Evolutionary conservation across 2,113 vertebrate genomes (phyloP), one percentile per base, ranked within the genome.

Genomic region (Oncorhynchus masou): DNA sequence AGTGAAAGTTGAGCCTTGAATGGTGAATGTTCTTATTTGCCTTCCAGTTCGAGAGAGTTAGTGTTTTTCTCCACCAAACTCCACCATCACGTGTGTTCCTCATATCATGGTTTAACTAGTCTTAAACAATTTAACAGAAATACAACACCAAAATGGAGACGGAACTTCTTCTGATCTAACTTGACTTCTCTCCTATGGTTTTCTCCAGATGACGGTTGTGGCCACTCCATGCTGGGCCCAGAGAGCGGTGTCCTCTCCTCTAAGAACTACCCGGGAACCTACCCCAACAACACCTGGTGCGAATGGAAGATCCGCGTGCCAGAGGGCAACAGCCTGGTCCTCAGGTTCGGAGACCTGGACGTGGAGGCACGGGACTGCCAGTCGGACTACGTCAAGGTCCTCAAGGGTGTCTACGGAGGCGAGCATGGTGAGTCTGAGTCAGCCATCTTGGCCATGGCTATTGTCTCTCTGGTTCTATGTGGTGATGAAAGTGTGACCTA

Each of bases 231-330:
- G 76, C 89, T 93, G 77, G 93, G 94, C 51, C 91, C 92, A 70
- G 93, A 94, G 77, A 96, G 95, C 4, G 96, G 95, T 34, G 94
- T 94, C 0, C 68, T 97, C 70, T 90, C 94, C 48, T 96, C 95
- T n/a, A 95, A 91, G 81, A 95, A 96, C 86, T 96, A 96, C 83
- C 95, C 95, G 24, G 89, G 91, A 65, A 94, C 95, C 0, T 96
- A 95, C 67, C 94, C 95, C 72, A 96, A 95, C 80, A 90, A 95
- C 76, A 95, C 95, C 2, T 69, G 88, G 59, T 96, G 95, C 24
- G 92, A 95, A 75, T 94, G 90, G 89, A 94, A 85, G 25, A 93
- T 97, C 73, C 84, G 80, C 20, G 92, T 95, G 66, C 88, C 93
- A 8, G 73, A 79, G 0, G 94, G 94, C 69, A 94, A 93, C 85